These are phyloP conservation scores for Austrofundulus limnaeus DNA, from an alignment of 2,113 vertebrate genomes.

Conservation along the genomic window DNA sequence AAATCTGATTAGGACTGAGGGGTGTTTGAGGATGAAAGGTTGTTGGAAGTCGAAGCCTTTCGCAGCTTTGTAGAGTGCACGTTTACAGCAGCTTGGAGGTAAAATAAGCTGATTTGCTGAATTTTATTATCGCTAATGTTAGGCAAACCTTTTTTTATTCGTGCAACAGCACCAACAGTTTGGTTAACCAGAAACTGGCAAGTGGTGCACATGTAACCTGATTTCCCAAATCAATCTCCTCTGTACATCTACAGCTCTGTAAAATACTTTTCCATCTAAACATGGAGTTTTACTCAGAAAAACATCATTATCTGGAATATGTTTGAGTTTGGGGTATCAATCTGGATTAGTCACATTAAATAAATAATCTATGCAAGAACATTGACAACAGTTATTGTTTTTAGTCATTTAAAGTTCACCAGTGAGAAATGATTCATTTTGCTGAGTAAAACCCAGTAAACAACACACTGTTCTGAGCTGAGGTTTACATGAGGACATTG, in stretches of 20 bases:
- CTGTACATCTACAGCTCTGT: constrained; percentile 48
- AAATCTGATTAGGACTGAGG: background rate
- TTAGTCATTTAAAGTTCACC: background rate
- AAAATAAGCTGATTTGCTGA: constrained; percentile 51
- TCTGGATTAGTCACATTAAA: constrained; percentile 17
- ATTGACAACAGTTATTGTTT: background rate
- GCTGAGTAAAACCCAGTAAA: constrained; percentile 60
- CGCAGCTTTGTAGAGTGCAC: constrained; percentile 39
- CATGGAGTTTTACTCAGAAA: constrained; percentile 49
- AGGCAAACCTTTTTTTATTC: background rate
- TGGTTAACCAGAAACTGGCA: constrained; percentile 1
- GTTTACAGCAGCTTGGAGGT: constrained; percentile 33
- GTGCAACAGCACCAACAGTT: constrained; percentile 4
- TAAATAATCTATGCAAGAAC: background rate
- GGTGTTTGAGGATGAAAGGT: background rate
- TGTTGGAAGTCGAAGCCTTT: constrained; percentile 46
- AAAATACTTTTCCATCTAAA: constrained; percentile 35
- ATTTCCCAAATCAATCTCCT: constrained; percentile 9
- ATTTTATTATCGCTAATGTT: constrained; percentile 3
- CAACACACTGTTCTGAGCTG: constrained; percentile 5
- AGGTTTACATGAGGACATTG: constrained; percentile 91
- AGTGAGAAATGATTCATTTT: constrained; percentile 3
- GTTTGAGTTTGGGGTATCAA: constrained; percentile 3
- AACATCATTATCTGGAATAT: constrained; percentile 4
- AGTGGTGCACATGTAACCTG: background rate